These are phyloP conservation scores for Brachionus rotundiformis DNA, from an alignment of 1,140 invertebrate genomes.

Conservation along the genomic window DNA sequence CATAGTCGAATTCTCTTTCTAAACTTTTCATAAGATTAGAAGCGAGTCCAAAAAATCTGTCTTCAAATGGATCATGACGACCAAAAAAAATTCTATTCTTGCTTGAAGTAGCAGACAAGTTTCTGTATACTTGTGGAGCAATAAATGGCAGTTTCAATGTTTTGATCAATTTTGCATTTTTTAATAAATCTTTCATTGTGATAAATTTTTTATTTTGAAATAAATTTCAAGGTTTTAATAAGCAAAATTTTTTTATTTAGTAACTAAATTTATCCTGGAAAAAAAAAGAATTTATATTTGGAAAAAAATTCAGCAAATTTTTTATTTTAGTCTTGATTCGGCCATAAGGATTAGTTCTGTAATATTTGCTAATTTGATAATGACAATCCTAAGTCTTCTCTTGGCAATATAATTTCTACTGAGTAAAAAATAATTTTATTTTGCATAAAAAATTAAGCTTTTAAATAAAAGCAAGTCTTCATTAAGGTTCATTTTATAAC, in stretches of 20 bases:
- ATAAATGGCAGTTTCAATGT: neutral
- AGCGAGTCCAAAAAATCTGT: conserved; percentile 34
- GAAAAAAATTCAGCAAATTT: neutral
- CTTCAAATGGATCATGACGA: neutral
- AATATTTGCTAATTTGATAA: neutral
- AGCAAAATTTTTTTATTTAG: neutral
- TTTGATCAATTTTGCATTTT: neutral
- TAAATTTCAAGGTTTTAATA: neutral
- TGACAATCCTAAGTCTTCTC: conserved; percentile 1
- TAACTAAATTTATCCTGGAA: conserved; percentile 2
- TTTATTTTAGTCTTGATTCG: neutral
- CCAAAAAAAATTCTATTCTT: neutral
- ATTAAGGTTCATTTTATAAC: conserved; percentile 1
- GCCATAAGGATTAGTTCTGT: neutral
- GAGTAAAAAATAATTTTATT: conserved; percentile 28
- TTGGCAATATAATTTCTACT: neutral
- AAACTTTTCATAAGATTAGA: conserved; percentile 40
- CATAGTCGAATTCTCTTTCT: conserved; percentile 49
- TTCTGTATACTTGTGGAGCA: neutral
- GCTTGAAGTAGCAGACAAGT: neutral
- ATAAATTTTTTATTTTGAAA: neutral
- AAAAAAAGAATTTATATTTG: neutral
- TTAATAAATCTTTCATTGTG: neutral
- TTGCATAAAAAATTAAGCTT: neutral
- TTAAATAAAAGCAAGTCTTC: neutral